Evolutionary conservation across 2,797 vertebrate genomes (phyloP).

Genomic region (Coccyzus lansbergi): DNA sequence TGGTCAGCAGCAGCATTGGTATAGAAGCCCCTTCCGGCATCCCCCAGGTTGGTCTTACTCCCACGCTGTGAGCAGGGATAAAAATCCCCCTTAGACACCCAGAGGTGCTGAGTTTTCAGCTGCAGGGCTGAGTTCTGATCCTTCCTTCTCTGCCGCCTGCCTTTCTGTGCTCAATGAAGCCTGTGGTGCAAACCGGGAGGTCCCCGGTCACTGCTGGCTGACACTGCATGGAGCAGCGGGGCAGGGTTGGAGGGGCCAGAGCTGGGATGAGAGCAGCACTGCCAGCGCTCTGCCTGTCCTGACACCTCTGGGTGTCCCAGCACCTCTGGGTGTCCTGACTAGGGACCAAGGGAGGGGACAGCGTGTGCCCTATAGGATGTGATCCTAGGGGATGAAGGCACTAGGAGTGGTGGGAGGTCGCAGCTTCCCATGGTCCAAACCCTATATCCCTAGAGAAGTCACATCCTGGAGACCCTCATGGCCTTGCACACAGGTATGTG

Average conservation of each 20-base stretch:
- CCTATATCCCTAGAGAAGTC: background rate
- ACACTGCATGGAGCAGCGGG: conserved; percentile 18
- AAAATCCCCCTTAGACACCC: background rate
- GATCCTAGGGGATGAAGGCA: background rate
- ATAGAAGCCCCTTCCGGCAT: background rate
- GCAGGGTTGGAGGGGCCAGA: background rate
- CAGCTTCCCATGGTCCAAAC: background rate
- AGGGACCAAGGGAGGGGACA: background rate
- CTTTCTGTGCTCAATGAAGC: conserved; percentile 65
- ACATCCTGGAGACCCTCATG: background rate
- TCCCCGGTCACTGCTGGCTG: conserved; percentile 45
- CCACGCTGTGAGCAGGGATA: background rate
- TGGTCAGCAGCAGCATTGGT: background rate
- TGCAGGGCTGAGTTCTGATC: background rate
- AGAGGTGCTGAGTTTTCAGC: background rate
- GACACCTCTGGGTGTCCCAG: background rate
- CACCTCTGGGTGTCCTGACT: background rate
- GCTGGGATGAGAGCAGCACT: background rate
- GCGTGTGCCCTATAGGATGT: fast-evolving
- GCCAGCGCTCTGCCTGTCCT: background rate
- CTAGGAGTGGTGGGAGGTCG: fast-evolving
- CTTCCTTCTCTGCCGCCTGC: background rate
- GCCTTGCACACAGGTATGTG: conserved; percentile 28
- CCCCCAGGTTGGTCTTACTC: background rate
- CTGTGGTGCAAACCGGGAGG: conserved; percentile 38